A percentile compares a stretch with the other conserved stretches of the same genome.
These are phyloP conservation scores for Ernsta delagoae DNA, from an alignment of 2,888 invertebrate species.

Conservation along the genomic window DNA sequence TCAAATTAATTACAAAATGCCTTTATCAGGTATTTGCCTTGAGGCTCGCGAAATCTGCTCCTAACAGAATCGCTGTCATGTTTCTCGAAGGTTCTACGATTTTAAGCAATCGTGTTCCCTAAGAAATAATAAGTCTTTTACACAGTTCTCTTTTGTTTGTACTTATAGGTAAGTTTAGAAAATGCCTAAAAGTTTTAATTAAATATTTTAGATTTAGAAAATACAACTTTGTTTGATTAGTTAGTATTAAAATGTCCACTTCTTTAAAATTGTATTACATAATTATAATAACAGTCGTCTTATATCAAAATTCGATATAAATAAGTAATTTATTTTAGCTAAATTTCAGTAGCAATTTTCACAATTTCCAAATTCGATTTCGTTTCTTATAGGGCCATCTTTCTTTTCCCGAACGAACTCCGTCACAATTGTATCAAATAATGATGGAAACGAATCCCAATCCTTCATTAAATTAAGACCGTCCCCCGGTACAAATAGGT, in stretches of 20 bases:
- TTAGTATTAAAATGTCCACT: no score
- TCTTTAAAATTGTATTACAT: neutral
- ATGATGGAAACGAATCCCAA: conserved; percentile 63
- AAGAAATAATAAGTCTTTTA: conserved; percentile 15
- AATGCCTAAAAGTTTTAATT: neutral
- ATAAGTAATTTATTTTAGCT: neutral
- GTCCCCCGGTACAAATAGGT: conserved; percentile 73
- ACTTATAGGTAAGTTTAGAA: neutral
- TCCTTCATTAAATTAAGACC: conserved; percentile 76
- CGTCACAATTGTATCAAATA: conserved; percentile 60
- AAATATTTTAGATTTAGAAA: neutral
- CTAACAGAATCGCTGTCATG: conserved; percentile 49
- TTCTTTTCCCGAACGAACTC: conserved; percentile 40
- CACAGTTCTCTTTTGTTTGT: neutral
- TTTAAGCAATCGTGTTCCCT: conserved; percentile 36
- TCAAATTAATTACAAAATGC: conserved; percentile 75
- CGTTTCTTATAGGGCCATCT: conserved; percentile 32
- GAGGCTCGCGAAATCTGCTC: conserved; percentile 50
- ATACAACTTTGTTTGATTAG: neutral
- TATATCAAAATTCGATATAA: neutral
- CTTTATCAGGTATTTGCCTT: conserved; percentile 66
- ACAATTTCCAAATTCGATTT: conserved; percentile 24
- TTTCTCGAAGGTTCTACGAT: conserved; percentile 54
- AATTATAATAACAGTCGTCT: neutral
- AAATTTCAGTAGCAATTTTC: conserved; percentile 10